These are phyloP conservation scores for Oreochromis aureus DNA, from an alignment of 2,113 vertebrate species.

Conservation along the genomic window DNA sequence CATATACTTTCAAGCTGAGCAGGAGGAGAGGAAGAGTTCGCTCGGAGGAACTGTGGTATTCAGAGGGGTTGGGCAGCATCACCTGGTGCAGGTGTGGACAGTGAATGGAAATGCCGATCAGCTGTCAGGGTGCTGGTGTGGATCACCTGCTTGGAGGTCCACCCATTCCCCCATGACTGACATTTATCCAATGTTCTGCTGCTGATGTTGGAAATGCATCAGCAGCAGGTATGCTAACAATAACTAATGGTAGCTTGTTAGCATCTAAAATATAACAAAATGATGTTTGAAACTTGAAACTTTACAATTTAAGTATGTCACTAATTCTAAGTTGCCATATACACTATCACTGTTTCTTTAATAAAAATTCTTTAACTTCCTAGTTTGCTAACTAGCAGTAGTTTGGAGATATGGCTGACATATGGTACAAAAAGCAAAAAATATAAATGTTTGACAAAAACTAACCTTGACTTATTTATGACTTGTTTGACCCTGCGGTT, in stretches of 20 bases:
- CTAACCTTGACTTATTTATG: not conserved
- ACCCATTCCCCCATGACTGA: not conserved
- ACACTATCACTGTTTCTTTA: not conserved
- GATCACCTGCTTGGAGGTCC: not conserved
- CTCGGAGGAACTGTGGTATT: not conserved
- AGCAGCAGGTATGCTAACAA: not conserved
- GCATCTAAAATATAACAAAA: not conserved
- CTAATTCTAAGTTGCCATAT: not conserved
- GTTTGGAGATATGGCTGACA: rapidly evolving
- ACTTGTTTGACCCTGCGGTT: not conserved
- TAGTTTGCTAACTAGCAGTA: not conserved
- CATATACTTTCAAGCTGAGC: not conserved
- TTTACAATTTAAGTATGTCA: rapidly evolving
- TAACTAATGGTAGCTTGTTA: not conserved
- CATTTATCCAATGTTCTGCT: not conserved
- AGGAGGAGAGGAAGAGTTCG: not conserved
- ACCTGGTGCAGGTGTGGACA: not conserved
- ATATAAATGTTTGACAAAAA: rapidly evolving
- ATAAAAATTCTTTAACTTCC: rapidly evolving
- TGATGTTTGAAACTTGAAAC: not conserved
- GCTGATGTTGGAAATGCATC: not conserved
- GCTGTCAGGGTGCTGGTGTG: not conserved
- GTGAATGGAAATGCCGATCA: not conserved
- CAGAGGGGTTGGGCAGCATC: not conserved
- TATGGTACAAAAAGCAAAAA: not conserved